phyloP scores from a whole-genome alignment of 2,797 vertebrate species.

The Limosa lapponica region DNA sequence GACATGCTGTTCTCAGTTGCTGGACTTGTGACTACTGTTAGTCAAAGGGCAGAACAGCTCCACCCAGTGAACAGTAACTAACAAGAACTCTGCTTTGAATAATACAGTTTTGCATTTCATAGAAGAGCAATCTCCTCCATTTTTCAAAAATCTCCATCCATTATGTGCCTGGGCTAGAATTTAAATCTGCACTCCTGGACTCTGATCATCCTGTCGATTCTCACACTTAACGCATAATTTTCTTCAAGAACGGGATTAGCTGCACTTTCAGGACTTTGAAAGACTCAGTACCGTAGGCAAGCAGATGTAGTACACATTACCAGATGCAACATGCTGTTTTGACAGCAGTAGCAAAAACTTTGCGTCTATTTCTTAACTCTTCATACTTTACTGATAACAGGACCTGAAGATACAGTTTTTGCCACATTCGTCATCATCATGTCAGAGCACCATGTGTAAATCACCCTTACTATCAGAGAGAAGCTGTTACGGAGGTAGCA shows the following conservation, averaged over 20 bases:
- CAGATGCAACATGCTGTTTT: background rate
- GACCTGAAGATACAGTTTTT: background rate
- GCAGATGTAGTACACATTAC: background rate
- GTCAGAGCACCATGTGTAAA: background rate
- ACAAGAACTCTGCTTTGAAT: background rate
- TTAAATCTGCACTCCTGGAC: background rate
- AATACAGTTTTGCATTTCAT: background rate
- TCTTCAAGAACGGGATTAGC: background rate
- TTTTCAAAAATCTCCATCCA: background rate
- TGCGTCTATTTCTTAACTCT: background rate
- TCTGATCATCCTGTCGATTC: background rate
- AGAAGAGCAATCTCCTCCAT: background rate
- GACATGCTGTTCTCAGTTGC: accelerated
- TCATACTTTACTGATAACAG: background rate
- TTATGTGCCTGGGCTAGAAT: background rate
- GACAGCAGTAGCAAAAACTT: background rate
- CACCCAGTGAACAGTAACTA: background rate
- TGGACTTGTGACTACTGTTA: background rate
- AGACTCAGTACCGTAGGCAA: background rate
- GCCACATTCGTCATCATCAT: background rate
- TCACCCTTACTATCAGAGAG: background rate
- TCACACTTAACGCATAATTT: background rate
- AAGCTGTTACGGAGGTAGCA: background rate
- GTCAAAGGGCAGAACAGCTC: background rate
- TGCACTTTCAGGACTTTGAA: background rate